Base-by-base conservation (phyloP, 2,888 invertebrate species). In the Tachystola acroxantha region DNA sequence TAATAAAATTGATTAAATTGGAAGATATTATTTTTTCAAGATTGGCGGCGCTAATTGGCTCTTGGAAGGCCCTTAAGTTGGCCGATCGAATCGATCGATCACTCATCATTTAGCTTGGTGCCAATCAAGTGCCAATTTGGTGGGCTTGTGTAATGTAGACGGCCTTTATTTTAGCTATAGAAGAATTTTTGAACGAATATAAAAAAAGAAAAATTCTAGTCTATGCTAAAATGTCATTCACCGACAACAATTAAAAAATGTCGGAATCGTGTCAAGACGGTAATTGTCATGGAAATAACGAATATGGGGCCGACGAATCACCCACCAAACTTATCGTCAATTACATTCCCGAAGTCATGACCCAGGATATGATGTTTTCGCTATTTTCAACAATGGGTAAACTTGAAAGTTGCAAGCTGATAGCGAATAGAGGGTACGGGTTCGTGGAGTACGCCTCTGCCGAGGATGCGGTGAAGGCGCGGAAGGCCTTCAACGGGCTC, bases 161-260 rank as follows among this genome's bases (percentile, higher is more conserved):
- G n/a, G n/a, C n/a, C n/a, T n/a, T n/a, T n/a, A n/a, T n/a, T n/a
- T n/a, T n/a, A n/a, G n/a, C n/a, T n/a, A n/a, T n/a, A n/a, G n/a
- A n/a, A n/a, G n/a, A n/a, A 24, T 67, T 80, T 71, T 59, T 46
- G 67, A 77, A 81, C 77, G 75, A 53, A 39, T 20, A 32, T 43
- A 39, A 47, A 55, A 53, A 50, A 57, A 53, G 50, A 57, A 53
- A 54, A 58, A 64, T 53, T 11, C n/a, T 20, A 14, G 14, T 70
- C 68, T 72, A 60, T 62, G 55, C 53, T 57, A 58, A 82, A 85
- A 85, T 87, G 87, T 88, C 87, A 86, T 80, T 81, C 76, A 66
- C 75, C 80, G 84, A 84, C 87, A 88, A 87, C 87, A 86, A 86
- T 85, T 88, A 86, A 87, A 87, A 87, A 88, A 88, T 88, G 87